phyloP scores from a whole-genome alignment of 2,888 invertebrate genomes.

The Theristus sp. region DNA sequence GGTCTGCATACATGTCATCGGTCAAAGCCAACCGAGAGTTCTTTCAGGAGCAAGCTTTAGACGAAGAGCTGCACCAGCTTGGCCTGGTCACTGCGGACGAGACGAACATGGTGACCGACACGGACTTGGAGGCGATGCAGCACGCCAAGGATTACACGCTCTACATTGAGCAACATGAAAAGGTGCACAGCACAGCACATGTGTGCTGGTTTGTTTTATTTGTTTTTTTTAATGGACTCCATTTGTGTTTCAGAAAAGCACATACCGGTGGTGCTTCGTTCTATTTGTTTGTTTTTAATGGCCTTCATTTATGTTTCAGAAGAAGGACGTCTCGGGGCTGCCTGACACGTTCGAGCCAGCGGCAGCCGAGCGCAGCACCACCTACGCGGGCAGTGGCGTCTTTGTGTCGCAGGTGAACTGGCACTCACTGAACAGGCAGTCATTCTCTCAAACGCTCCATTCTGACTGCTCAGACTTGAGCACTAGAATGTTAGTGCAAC shows the following conservation, averaged over 20 bases:
- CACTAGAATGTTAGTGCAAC: too few species aligned
- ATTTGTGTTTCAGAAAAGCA: too few species aligned
- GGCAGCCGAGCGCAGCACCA: not conserved
- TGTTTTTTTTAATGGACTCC: too few species aligned
- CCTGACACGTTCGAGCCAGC: constrained; percentile 1
- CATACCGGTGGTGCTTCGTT: too few species aligned
- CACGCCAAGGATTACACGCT: constrained; percentile 9
- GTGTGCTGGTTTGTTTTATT: too few species aligned
- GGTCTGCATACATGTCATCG: too few species aligned
- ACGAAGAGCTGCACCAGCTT: not conserved
- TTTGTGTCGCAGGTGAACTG: not conserved
- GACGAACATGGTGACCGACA: not conserved
- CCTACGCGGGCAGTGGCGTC: not conserved
- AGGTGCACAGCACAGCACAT: too few species aligned
- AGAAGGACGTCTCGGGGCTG: constrained; percentile 1
- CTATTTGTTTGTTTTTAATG: too few species aligned
- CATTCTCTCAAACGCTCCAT: not conserved
- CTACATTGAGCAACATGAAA: constrained; percentile 2
- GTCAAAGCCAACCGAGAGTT: too few species aligned
- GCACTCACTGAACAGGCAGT: not conserved
- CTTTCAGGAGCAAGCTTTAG: not conserved
- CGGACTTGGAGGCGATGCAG: constrained; percentile 8
- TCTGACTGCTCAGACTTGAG: too few species aligned
- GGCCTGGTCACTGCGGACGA: not conserved
- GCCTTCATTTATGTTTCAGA: too few species aligned